Conservation (phyloP, 2,113 vertebrate genomes). For the Gobiocypris rarus region DNA sequence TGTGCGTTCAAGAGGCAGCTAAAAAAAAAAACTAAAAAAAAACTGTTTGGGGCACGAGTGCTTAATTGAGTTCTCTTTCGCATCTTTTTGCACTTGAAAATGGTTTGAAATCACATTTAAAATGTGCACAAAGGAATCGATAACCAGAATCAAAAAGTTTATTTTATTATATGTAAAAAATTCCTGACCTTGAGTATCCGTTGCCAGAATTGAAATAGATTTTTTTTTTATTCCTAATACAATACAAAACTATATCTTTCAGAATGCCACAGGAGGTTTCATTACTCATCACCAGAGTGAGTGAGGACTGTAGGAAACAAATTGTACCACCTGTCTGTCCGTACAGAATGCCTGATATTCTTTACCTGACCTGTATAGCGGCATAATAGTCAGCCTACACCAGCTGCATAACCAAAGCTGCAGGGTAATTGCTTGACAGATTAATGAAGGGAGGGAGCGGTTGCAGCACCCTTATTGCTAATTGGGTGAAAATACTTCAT, state of each 20-base stretch:
- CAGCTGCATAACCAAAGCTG: conserved; percentile 31
- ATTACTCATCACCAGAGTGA: not conserved
- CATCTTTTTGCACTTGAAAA: too few relatives aligned
- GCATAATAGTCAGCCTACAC: conserved; percentile 18
- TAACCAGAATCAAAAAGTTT: too few relatives aligned
- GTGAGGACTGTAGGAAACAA: conserved; percentile 13
- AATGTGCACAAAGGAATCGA: too few relatives aligned
- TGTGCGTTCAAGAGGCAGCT: too few relatives aligned
- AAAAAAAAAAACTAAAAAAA: too few relatives aligned
- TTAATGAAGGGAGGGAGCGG: conserved; percentile 63
- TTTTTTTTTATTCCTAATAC: too few relatives aligned
- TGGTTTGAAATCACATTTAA: too few relatives aligned
- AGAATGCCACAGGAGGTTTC: not conserved
- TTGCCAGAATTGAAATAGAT: too few relatives aligned
- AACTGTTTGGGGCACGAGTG: too few relatives aligned
- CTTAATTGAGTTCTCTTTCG: too few relatives aligned
- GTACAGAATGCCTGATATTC: conserved; percentile 6
- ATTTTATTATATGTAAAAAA: too few relatives aligned
- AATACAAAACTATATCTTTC: not conserved
- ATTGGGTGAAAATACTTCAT: conserved; percentile 61
- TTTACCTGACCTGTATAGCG: not conserved
- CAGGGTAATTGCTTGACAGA: conserved; percentile 49
- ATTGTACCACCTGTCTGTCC: not conserved
- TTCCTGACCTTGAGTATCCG: too few relatives aligned
- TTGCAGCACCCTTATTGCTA: conserved; percentile 62